phyloP scores from a whole-genome alignment of 2,888 invertebrate genomes.

The Drosophila nigritarsus region DNA sequence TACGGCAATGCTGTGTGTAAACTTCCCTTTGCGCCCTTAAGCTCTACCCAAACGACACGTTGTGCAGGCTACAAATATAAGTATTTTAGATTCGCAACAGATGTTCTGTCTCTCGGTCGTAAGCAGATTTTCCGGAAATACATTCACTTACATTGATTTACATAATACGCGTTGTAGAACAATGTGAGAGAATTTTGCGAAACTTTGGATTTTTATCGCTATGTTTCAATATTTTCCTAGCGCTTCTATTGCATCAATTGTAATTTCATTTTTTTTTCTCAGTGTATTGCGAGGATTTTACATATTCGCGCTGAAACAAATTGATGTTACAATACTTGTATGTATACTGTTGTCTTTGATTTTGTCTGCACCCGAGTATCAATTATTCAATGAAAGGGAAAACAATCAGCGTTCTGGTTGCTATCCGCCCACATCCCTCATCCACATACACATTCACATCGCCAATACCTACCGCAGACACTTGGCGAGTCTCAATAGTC shows the following conservation, averaged over 20 bases:
- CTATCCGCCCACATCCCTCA: constrained; percentile 6
- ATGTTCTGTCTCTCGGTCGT: constrained; percentile 59
- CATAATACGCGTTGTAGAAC: constrained; percentile 59
- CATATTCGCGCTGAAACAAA: constrained; percentile 8
- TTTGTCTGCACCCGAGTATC: constrained; percentile 48
- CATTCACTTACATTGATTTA: constrained; percentile 69
- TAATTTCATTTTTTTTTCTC: constrained; percentile 2
- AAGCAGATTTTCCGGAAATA: constrained; percentile 67
- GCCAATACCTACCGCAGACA: constrained; percentile 9
- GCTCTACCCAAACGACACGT: background rate
- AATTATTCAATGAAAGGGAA: constrained; percentile 65
- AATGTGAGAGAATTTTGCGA: constrained; percentile 4
- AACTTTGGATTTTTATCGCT: constrained; percentile 24
- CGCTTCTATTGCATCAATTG: constrained; percentile 11
- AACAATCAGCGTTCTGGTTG: constrained; percentile 45
- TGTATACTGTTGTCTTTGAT: constrained; percentile 22
- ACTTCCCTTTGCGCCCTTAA: background rate
- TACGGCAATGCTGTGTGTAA: background rate
- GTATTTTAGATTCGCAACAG: constrained; percentile 71
- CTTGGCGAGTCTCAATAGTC: constrained; percentile 45
- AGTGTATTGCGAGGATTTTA: constrained; percentile 12
- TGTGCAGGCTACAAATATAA: constrained; percentile 20
- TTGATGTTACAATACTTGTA: constrained; percentile 8
- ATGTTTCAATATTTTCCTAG: constrained; percentile 43
- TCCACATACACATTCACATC: background rate